These are phyloP conservation scores for Diplodus puntazzo DNA, from an alignment of 2,797 vertebrate species.

Conservation along the genomic window DNA sequence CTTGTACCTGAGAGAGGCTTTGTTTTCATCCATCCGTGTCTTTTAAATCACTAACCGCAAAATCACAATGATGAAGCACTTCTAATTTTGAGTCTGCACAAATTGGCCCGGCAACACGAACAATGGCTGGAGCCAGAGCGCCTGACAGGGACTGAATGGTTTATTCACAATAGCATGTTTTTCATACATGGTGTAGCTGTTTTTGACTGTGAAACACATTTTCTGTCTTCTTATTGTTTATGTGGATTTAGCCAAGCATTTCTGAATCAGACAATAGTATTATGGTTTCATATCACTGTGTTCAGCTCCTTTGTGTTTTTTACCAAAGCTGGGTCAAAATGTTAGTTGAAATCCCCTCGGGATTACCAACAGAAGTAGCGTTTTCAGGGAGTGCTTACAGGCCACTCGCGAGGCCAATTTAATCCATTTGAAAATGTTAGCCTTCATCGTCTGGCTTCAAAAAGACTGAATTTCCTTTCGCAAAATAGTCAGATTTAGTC, in stretches of 20 bases:
- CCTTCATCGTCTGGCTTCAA: constrained; percentile 7
- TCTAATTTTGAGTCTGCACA: constrained; percentile 24
- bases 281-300: constrained; percentile 38
- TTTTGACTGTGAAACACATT: constrained; percentile 46
- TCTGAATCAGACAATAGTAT: constrained; percentile 53
- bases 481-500: constrained; percentile 15
- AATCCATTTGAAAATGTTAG: constrained; percentile 35
- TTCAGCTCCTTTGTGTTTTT: constrained; percentile 51
- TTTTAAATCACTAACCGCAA: constrained; percentile 6
- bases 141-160: constrained; percentile 17
- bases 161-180: constrained; percentile 28
- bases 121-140: constrained; percentile 5
- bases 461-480: neutral
- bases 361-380: constrained; percentile 50
- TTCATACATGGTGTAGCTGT: neutral
- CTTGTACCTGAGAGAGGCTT: neutral
- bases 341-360: constrained; percentile 51
- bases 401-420: constrained; percentile 48
- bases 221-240: constrained; percentile 37
- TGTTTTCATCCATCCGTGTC: neutral
- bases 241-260: constrained; percentile 37
- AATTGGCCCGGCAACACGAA: constrained; percentile 21
- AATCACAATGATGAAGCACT: neutral
- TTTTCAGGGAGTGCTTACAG: constrained; percentile 41
- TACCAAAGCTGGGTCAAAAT: constrained; percentile 64